These are phyloP conservation scores for Saturnia pavonia DNA, from an alignment of 2,888 invertebrate species.

Conservation along the genomic window DNA sequence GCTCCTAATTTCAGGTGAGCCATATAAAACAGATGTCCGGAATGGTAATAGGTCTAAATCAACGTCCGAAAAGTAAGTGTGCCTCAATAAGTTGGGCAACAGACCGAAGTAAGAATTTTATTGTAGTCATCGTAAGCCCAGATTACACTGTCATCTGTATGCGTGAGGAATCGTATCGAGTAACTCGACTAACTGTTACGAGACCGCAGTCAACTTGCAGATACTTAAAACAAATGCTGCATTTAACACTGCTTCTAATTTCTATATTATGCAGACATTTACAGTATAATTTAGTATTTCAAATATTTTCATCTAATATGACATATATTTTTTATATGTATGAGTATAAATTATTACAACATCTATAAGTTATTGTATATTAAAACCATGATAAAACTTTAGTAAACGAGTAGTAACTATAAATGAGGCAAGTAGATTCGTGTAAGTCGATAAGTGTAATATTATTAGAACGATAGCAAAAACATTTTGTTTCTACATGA, in stretches of 20 bases:
- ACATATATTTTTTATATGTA: not conserved
- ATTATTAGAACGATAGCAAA: not conserved
- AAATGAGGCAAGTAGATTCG: too few relatives aligned
- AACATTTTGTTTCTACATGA: not conserved
- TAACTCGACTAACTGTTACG: conserved; percentile 32
- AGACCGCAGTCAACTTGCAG: not conserved
- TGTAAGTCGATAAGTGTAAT: not conserved
- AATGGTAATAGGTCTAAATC: conserved; percentile 70
- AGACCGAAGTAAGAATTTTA: conserved; percentile 49
- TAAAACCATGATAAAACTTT: not conserved
- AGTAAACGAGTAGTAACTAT: too few relatives aligned
- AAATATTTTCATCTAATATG: not conserved
- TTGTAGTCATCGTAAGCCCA: conserved; percentile 43
- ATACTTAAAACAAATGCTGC: not conserved
- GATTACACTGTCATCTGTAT: conserved; percentile 57
- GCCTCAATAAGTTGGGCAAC: conserved; percentile 69
- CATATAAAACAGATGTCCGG: conserved; percentile 45
- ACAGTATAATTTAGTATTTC: too few relatives aligned
- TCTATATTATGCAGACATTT: not conserved
- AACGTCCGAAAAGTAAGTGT: conserved; percentile 51
- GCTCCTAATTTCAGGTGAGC: conserved; percentile 50
- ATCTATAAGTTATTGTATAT: too few relatives aligned
- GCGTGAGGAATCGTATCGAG: conserved; percentile 36
- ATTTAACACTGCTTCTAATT: not conserved
- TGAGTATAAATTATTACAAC: not conserved